phyloP scores from a whole-genome alignment of 2,113 vertebrate species.

The Crotalus tigris region DNA sequence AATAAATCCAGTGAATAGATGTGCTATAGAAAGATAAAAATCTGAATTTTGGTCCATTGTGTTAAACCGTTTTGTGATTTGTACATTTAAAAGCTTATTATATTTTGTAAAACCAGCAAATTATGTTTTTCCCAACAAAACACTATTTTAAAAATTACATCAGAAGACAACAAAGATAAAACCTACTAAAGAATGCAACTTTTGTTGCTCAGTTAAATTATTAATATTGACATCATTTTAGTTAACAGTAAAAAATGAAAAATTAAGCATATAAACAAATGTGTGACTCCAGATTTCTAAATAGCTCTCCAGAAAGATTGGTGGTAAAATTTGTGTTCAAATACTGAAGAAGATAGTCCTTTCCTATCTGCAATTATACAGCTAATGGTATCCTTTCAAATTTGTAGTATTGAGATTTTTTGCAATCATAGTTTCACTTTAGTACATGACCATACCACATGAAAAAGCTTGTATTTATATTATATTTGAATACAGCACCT shows the following conservation, averaged over 20 bases:
- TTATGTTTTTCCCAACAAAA: background rate
- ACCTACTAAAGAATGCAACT: background rate
- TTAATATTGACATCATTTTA: background rate
- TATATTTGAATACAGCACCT: background rate
- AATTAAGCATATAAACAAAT: background rate
- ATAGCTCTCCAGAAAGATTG: background rate
- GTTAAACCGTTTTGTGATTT: background rate
- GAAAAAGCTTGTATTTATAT: background rate
- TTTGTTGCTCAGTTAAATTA: background rate
- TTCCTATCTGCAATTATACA: background rate
- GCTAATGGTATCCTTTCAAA: background rate
- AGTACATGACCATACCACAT: background rate
- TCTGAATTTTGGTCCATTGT: background rate
- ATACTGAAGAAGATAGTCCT: background rate
- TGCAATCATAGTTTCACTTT: background rate
- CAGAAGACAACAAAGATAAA: background rate
- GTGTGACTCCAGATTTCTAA: background rate
- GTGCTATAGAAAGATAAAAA: background rate
- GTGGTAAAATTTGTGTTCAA: background rate
- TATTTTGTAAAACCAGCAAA: background rate
- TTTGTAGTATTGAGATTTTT: background rate
- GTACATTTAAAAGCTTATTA: background rate
- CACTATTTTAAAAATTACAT: background rate
- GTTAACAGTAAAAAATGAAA: background rate
- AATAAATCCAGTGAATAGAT: constrained; percentile 3